These are phyloP conservation scores for Phymastichus coffea DNA, from an alignment of 1,140 invertebrate genomes.

Conservation along the genomic window DNA sequence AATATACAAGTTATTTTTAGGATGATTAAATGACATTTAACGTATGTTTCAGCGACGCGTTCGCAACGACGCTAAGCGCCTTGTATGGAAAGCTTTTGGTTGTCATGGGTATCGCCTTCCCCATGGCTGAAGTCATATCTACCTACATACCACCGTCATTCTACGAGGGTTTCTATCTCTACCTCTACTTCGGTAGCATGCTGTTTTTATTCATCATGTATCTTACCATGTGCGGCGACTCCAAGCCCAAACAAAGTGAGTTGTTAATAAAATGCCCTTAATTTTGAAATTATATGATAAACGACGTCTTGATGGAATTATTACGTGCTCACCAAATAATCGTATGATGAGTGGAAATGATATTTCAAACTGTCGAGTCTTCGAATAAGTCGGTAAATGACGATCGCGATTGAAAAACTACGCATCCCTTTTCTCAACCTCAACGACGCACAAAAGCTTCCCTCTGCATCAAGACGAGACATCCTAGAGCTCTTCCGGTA, in stretches of 20 bases:
- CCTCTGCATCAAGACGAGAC: too few species aligned
- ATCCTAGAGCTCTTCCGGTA: too few species aligned
- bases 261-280: too few species aligned
- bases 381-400: neutral
- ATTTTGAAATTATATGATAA: too few species aligned
- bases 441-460: too few species aligned
- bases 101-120: constrained; percentile 92
- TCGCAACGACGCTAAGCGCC: constrained; percentile 85
- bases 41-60: constrained; percentile 70
- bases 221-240: constrained; percentile 69
- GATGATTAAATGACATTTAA: too few species aligned
- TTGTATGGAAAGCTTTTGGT: constrained; percentile 92
- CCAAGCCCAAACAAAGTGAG: constrained; percentile 51
- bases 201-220: constrained; percentile 85
- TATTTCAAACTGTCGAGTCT: too few species aligned
- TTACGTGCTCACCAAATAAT: too few species aligned
- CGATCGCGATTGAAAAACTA: neutral
- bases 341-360: too few species aligned
- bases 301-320: too few species aligned
- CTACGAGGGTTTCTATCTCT: constrained; percentile 88
- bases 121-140: constrained; percentile 88
- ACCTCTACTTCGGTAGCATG: constrained; percentile 88
- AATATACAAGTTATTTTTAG: too few species aligned
- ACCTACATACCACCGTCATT: constrained; percentile 89
- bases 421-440: neutral